Base-by-base conservation (phyloP, 2,113 vertebrate genomes). In the Rhipidura dahli region DNA sequence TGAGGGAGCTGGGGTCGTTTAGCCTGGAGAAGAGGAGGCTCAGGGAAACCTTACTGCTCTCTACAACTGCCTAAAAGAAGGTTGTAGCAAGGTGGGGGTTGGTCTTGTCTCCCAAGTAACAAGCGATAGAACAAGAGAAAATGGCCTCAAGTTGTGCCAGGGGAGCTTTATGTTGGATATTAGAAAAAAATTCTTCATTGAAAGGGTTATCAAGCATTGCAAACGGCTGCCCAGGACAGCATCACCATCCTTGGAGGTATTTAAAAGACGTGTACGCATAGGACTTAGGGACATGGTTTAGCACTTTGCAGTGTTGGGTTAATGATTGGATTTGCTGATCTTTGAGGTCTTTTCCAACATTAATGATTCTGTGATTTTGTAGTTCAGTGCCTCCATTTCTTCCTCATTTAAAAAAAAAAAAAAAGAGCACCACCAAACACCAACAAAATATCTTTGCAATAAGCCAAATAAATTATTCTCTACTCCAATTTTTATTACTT, bases 91-190 rank as follows among this genome's bases (percentile, higher is more conserved):
- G 39, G 28, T 49, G 40, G 30, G 11, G 10, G 3, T 47, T n/a
- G 35, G 26, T 39, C 14, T 69, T 5, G 6, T 31, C 26, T 69
- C 17, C 35, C 40, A 40, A 15, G 30, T 53, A 35, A 23, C 14
- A 14, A 28, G 47, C 0, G 0, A 22, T 5, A 60, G 66, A 15
- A 47, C 26, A 54, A 50, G 35, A 76, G 10, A 26, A 54, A 83
- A 54, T 49, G 30, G 35, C 31, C 35, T 61, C 15, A 54, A 33
- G 18, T 54, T 69, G 31, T 83, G 17, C 54, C 26, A 49, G n/a
- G 13, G 30, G 21, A 83, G 30, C 60, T 76, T 61, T 31, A 49
- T 20, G 7, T 35, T 63, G 40, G 40, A 31, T 56, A 33, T 69
- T 42, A 35, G 30, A 53, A 61, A 69, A 61, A 61, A 59, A 10